Conservation (phyloP, 2,113 vertebrate species). For the Pionites leucogaster region DNA sequence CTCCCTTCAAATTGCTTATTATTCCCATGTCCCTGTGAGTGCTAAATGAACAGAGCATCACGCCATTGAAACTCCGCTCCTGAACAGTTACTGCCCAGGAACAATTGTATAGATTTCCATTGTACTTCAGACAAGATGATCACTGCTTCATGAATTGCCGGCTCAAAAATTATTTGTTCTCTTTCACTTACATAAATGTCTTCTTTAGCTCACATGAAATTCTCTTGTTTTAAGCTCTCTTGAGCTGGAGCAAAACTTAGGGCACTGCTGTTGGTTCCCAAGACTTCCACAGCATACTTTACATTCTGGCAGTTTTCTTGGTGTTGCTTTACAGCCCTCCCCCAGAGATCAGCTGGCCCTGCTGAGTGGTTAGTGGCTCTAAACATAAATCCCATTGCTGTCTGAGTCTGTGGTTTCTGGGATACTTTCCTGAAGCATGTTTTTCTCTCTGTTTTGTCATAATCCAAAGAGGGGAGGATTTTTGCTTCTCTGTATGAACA, state of each 20-base stretch:
- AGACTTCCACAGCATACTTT: slow-evolving; percentile 27
- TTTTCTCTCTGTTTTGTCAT: slow-evolving; percentile 3
- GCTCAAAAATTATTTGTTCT: background rate
- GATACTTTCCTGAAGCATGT: slow-evolving; percentile 26
- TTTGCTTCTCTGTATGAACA: background rate
- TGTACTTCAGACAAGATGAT: background rate
- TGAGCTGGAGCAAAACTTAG: background rate
- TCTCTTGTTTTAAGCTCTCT: background rate
- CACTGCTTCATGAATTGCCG: background rate
- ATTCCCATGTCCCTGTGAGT: background rate
- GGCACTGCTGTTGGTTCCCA: background rate
- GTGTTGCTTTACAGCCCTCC: background rate
- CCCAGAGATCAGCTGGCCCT: slow-evolving; percentile 28
- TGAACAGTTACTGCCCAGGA: background rate
- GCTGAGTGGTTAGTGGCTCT: background rate
- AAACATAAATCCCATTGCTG: slow-evolving; percentile 30
- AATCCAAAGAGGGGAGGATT: background rate
- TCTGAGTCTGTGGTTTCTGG: slow-evolving; percentile 30
- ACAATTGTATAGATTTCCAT: background rate
- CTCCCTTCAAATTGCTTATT: background rate
- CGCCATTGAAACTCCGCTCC: background rate
- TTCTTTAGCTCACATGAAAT: background rate
- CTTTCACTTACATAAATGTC: background rate
- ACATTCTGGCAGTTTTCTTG: slow-evolving; percentile 13
- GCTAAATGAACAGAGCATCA: background rate